Evolutionary conservation across 2,113 vertebrate species (phyloP).

Genomic region (Austrofundulus limnaeus): DNA sequence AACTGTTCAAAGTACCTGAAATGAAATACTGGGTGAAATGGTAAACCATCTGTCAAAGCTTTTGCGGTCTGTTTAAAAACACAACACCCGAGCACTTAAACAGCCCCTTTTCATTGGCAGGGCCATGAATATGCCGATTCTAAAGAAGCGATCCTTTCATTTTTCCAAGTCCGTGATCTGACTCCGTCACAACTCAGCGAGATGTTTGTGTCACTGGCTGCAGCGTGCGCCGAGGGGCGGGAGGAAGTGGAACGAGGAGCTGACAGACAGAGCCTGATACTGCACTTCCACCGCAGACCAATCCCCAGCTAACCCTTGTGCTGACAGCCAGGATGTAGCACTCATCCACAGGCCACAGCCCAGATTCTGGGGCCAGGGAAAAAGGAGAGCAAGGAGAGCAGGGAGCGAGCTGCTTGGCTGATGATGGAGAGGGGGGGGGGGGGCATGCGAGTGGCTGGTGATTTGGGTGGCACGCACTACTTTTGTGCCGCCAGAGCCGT

Average conservation of each 20-base stretch:
- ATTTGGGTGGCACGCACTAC: constrained; percentile 71
- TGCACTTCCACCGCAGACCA: constrained; percentile 71
- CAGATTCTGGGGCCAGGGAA: constrained; percentile 69
- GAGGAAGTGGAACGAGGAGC: constrained; percentile 74
- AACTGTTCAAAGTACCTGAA: constrained; percentile 70
- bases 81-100: constrained; percentile 78
- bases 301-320: constrained; percentile 74
- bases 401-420: constrained; percentile 50
- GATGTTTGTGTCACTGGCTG: constrained; percentile 63
- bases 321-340: constrained; percentile 82
- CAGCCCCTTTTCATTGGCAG: constrained; percentile 64
- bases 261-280: constrained; percentile 77
- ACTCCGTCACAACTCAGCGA: constrained; percentile 48
- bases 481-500: constrained; percentile 48
- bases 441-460: constrained; percentile 30
- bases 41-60: constrained; percentile 77
- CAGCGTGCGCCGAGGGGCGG: constrained; percentile 43
- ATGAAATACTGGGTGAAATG: constrained; percentile 74
- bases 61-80: constrained; percentile 79
- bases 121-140: constrained; percentile 73
- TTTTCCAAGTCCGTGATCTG: constrained; percentile 46
- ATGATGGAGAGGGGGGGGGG: constrained; percentile 54
- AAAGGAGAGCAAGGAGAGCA: constrained; percentile 57
- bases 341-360: constrained; percentile 77
- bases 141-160: constrained; percentile 62